phyloP scores from a whole-genome alignment of 2,888 invertebrate species.

The Chymomyza procnemis region DNA sequence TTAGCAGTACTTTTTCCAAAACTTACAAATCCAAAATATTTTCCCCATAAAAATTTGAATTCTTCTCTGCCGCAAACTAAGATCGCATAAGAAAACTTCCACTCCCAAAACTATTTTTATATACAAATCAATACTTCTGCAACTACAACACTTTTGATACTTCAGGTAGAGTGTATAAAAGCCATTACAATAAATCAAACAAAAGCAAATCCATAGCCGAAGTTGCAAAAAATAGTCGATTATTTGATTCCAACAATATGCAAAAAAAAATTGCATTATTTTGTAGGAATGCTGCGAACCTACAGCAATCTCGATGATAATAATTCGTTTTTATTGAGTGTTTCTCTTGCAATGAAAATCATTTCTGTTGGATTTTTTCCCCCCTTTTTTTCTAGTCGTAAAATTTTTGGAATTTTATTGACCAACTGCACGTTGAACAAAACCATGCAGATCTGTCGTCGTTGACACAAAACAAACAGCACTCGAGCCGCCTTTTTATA shows the following conservation, averaged over 20 bases:
- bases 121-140: too few relatives aligned
- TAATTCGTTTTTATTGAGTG: constrained; percentile 74
- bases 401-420: constrained; percentile 51
- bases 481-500: too few relatives aligned
- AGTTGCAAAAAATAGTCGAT: neutral
- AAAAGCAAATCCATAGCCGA: constrained; percentile 1
- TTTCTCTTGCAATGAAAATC: constrained; percentile 70
- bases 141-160: constrained; percentile 58
- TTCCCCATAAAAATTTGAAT: too few relatives aligned
- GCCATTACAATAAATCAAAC: neutral
- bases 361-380: constrained; percentile 51
- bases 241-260: neutral
- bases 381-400: constrained; percentile 42
- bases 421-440: constrained; percentile 18
- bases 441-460: neutral
- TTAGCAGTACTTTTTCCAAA: too few relatives aligned
- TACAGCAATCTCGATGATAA: constrained; percentile 49
- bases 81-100: too few relatives aligned
- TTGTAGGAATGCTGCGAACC: neutral
- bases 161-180: constrained; percentile 14
- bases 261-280: too few relatives aligned
- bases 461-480: neutral
- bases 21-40: too few relatives aligned
- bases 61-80: too few relatives aligned
- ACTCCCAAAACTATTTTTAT: too few relatives aligned